Evolutionary conservation across 2,113 vertebrate species (phyloP), one percentile per base, ranked within the genome.

Genomic region (Rhinolophus ferrumequinum): DNA sequence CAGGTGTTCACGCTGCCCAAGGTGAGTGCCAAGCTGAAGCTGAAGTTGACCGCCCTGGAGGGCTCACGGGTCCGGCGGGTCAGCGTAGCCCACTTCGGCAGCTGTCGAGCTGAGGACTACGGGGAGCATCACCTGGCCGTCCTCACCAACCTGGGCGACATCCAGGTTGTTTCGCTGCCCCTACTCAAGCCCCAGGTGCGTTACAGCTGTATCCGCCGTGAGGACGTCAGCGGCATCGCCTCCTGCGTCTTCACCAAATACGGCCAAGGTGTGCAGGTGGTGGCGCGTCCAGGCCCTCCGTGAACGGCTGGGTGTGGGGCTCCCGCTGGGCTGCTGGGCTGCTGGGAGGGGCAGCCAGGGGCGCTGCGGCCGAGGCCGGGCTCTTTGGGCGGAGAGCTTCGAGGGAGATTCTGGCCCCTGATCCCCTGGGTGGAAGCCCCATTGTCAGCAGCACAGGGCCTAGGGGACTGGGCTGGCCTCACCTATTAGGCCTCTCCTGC

Each of bases 181-280:
- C 96, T 98, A 67, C 98, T 99, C 72, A 99, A 99, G 98, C 98
- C 99, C 97, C 99, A 99, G 98, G 99, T 99, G 72, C 99, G 99
- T 6, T 99, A 99, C 96, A 99, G 99, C 80, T 99, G 99, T 97
- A 99, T 99, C 97, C 99, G 99, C 90, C 98, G 99, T 62, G 99
- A 99, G 98, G 99, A 99, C 14, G 99, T 99, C 88, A 99, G 99
- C 0, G 99, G 99, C 95, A 99, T 99, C 18, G 99, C 99, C 0
- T 99, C 99, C 67, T 99, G 99, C 0, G 99, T 99, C 97, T 99
- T 99, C 98, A 99, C 99, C 77, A 99, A 99, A 73, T 99, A 99
- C 0, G 99, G 99, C 80, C 99, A 99, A 98, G 99, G 99, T 99
- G 93, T 50, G 97, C 11, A 0, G 33, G 19, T n/a, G 52, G 64